Conservation (phyloP, 2,113 vertebrate species). For the Hassar affinis region DNA sequence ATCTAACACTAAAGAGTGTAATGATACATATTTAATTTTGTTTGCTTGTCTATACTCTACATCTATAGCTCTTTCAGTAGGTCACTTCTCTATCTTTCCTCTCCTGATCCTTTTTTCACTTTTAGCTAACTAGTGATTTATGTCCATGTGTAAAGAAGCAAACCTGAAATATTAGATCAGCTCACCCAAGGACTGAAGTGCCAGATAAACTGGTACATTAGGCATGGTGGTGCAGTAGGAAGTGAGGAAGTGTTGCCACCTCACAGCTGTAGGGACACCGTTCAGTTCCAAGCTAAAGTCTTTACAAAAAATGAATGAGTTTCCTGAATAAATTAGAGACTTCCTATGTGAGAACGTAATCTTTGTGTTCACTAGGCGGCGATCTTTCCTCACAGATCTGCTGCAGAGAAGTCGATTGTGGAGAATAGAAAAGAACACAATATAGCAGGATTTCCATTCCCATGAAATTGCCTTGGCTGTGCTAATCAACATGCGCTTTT, state of each 20-base stretch:
- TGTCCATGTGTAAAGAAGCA: background rate
- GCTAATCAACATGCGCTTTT: background rate
- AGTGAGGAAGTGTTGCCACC: background rate
- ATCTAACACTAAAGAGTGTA: background rate
- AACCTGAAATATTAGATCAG: background rate
- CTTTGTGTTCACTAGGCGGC: slow-evolving; percentile 18
- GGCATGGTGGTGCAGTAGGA: background rate
- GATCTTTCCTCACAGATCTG: background rate
- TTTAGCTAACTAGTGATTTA: background rate
- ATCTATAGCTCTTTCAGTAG: background rate
- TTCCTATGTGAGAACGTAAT: background rate
- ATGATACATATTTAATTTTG: background rate
- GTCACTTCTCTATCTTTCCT: background rate
- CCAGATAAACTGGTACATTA: background rate
- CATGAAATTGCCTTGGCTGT: background rate
- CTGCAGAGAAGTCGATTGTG: background rate
- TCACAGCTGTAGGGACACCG: background rate
- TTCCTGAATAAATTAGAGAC: background rate
- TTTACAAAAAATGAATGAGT: background rate
- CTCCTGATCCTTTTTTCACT: background rate
- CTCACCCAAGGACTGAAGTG: background rate
- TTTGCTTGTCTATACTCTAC: background rate
- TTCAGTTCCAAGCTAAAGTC: background rate
- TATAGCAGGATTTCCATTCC: background rate
- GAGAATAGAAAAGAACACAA: background rate